Percentiles rank a stretch among this genome's conserved stretches.
These are phyloP conservation scores for Tinea semifulvella DNA, from an alignment of 2,888 invertebrate genomes.

Conservation along the genomic window DNA sequence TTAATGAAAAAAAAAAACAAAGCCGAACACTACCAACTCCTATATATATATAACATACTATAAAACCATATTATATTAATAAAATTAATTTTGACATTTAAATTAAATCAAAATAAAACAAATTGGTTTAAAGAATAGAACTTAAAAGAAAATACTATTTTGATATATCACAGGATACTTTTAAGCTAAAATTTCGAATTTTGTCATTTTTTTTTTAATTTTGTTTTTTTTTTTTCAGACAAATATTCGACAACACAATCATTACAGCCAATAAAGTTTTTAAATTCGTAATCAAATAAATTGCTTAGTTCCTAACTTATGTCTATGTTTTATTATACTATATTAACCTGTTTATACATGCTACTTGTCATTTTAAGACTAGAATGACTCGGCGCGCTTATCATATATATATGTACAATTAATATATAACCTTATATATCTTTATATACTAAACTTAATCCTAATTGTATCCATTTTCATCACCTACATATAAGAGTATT, in stretches of 20 bases:
- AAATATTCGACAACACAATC: no score
- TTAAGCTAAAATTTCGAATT: neutral
- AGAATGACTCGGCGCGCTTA: conserved; percentile 4
- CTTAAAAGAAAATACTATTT: neutral
- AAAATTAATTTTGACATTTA: neutral
- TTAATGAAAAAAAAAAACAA: neutral
- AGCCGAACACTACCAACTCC: no score
- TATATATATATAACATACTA: no score
- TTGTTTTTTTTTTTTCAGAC: neutral
- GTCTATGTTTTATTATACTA: neutral
- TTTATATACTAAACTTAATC: neutral
- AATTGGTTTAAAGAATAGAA: neutral
- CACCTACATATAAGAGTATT: neutral
- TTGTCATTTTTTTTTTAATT: neutral
- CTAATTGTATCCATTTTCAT: neutral
- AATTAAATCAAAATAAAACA: neutral
- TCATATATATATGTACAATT: neutral
- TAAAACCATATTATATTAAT: no score
- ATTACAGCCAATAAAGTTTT: conserved; percentile 5
- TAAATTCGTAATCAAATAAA: conserved; percentile 7
- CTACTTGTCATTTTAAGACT: conserved; percentile 9
- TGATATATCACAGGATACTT: neutral
- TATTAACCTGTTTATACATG: conserved; percentile 6
- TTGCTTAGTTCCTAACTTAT: neutral
- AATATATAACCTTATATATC: neutral